Evolutionary conservation across 2,797 vertebrate genomes (phyloP), one percentile per base, ranked within the genome.

Genomic region (Platyrinchus mystaceus): DNA sequence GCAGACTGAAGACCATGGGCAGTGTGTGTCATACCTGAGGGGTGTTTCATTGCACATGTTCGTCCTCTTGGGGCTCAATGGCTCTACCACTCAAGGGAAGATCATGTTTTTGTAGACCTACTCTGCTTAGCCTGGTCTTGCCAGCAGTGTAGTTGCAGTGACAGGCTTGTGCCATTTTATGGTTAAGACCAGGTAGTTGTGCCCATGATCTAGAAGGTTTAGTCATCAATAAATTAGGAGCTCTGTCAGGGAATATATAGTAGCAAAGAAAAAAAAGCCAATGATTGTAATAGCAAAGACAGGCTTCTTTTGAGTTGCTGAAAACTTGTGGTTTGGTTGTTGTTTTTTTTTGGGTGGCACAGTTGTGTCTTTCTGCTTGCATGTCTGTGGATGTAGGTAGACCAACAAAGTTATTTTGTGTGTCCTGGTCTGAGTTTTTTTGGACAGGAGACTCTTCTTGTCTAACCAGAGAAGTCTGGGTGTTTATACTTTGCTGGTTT

Each of bases 1-100:
- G 39, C 43, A 64, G 56, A 11, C 20, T 0, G 3, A 80, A 70
- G 69, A 16, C 0, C 2, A 8, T 0, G 2, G 22, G 32, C 70
- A 52, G 17, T 32, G 44, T 0, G 0, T 59, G 23, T 78, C 58
- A 16, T 1, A 7, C 8, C 46, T 79, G 28, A 52, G 32, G 34
- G 56, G 4, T 1, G 0, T 59, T 93, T 85, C 82, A 13, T 83
- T 77, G 24, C 11, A 7, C 6, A 0, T 52, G 12, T 49, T 75
- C 7, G 2, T 56, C 19, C 20, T 82, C 30, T 41, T 59, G 53
- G 21, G 12, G n/a, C 39, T 84, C 22, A 41, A 2, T 1, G 10
- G 12, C 56, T n/a, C 28, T 52, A 12, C 30, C 28, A 34, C 14
- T 28, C 23, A 49, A 56, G 60, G n/a, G 37, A 74, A 11, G 10